Evolutionary conservation across 2,888 invertebrate species (phyloP).

Genomic region (Acanthosoma haemorrhoidale): DNA sequence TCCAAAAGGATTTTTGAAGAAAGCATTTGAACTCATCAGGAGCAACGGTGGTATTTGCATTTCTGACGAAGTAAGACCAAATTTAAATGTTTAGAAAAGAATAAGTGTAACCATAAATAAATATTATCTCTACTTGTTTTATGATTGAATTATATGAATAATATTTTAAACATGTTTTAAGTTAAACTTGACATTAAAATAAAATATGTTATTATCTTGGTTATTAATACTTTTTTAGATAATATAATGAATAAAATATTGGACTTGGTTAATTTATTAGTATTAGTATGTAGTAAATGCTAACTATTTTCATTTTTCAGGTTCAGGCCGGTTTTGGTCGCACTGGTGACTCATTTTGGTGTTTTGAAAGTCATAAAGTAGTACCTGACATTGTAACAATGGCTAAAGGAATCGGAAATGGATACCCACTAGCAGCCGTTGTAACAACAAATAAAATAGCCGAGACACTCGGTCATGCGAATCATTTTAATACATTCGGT

Average conservation of each 20-base stretch:
- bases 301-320: slow-evolving; percentile 47
- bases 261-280: no score
- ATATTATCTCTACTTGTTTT: no score
- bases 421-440: slow-evolving; percentile 92
- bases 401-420: slow-evolving; percentile 94
- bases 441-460: slow-evolving; percentile 88
- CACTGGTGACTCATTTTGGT: slow-evolving; percentile 92
- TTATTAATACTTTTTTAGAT: no score
- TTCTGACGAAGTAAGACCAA: slow-evolving; percentile 73
- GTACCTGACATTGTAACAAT: slow-evolving; percentile 91
- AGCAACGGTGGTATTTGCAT: slow-evolving; percentile 82
- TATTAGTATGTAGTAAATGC: no score
- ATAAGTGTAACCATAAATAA: no score
- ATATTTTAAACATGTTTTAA: no score
- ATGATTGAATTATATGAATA: no score
- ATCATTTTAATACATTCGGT: slow-evolving; percentile 93
- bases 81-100: background rate
- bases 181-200: no score
- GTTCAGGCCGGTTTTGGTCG: slow-evolving; percentile 96
- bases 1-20: slow-evolving; percentile 78
- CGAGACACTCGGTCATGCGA: slow-evolving; percentile 62
- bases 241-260: no score
- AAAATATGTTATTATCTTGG: no score
- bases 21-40: slow-evolving; percentile 70
- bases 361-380: slow-evolving; percentile 83